Base-by-base conservation (phyloP, 35 echinoderm and acorn worm species). In the Chiridota heheva region DNA sequence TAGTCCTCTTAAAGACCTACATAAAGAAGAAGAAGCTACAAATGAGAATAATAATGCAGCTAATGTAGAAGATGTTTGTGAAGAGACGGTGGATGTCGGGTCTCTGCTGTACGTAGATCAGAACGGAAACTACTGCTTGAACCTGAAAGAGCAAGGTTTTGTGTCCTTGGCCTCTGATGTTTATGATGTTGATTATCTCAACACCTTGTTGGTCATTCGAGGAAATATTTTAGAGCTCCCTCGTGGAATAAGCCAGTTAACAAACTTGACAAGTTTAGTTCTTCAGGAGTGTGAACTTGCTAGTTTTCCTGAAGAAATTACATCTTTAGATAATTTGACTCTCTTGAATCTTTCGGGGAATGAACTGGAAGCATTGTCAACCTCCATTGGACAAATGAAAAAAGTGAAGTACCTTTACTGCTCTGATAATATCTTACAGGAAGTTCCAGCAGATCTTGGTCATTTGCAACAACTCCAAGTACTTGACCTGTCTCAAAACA, bases 331-430 rank as follows among this genome's bases (percentile, higher is more conserved):
- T 5, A 47, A 78, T 13, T 42, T 97, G 24, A 78, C 80, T 40
- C 48, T 75, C 13, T 44, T 97, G 35, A 82, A 97, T 56, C 48
- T 97, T 27, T 91, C 80, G 25, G 79, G 84, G 18, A 97, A 97
- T 86, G 89, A 97, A 42, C 79, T 97, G 10, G 43, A 35, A 36
- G 51, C 57, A 25, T 25, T 91, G 7, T 85, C 94, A 7, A 60
- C 48, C 17, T 35, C 78, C 8, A 58, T 97, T 15, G 41, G 40
- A 30, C 20, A 71, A 2, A 46, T 91, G 25, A 67, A 22, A 0
- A 76, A 56, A 16, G 44, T 97, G 28, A 61, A 73, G 18, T 89
- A 97, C 63, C 74, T 91, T 18, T 65, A 73, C 71, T 73, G 84
- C 44, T 84, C 68, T 31, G 84, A 91, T 72, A 97, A 97, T 78